A percentile compares a stretch with the other conserved stretches of the same genome.
phyloP scores from a whole-genome alignment of 2,113 vertebrate genomes.

The Tragelaphus imberbis region DNA sequence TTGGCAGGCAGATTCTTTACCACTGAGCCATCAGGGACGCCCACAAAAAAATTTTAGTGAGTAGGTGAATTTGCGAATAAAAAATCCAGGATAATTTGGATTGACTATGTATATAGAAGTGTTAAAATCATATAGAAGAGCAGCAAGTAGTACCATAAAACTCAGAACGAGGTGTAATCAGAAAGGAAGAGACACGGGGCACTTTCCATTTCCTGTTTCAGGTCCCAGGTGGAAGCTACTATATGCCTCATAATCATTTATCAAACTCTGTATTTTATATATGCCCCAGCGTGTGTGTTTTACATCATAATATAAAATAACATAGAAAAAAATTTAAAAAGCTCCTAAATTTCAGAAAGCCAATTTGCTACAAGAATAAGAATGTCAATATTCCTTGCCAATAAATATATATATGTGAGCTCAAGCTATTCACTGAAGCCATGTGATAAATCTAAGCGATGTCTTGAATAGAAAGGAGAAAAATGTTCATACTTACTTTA shows the following conservation, averaged over 20 bases:
- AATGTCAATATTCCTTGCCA: background rate
- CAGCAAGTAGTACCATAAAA: background rate
- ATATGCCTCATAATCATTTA: background rate
- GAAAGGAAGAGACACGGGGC: background rate
- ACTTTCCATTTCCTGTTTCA: background rate
- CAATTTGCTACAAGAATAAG: background rate
- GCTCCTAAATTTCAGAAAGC: background rate
- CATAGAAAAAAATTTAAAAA: background rate
- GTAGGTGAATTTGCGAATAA: background rate
- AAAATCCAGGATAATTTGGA: background rate
- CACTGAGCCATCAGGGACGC: background rate
- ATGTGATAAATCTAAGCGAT: background rate
- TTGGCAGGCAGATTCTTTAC: background rate
- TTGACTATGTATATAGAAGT: background rate
- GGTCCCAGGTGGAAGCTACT: background rate
- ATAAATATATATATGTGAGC: background rate
- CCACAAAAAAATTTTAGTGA: background rate
- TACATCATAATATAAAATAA: background rate
- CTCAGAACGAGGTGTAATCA: background rate
- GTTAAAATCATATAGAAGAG: background rate
- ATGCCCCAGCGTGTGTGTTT: background rate
- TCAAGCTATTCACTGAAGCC: background rate
- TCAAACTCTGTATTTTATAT: background rate
- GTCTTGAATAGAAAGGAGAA: background rate
- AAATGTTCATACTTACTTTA: constrained; percentile 84